These are phyloP conservation scores for Uropsilus gracilis DNA, from an alignment of 2,113 vertebrate genomes.

Conservation along the genomic window DNA sequence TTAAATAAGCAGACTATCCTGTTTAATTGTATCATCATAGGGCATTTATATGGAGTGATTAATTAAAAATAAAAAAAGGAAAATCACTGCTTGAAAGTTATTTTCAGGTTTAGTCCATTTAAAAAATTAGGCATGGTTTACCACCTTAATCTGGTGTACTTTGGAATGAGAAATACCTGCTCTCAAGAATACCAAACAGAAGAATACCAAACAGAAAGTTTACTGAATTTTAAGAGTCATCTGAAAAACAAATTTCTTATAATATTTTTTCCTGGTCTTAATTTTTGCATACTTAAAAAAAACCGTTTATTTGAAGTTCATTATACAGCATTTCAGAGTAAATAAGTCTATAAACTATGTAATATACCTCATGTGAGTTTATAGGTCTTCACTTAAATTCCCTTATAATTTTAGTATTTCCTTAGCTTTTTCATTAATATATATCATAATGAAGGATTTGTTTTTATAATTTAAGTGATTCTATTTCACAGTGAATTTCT, in stretches of 20 bases:
- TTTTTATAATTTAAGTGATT: slow-evolving; percentile 28
- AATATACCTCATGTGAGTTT: neutral
- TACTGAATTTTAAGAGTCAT: neutral
- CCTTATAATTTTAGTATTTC: slow-evolving; percentile 13
- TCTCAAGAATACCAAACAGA: neutral
- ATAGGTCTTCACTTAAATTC: neutral
- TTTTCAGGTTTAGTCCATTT: slow-evolving; percentile 31
- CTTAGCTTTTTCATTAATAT: neutral
- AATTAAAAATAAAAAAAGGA: neutral
- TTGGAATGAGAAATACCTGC: neutral
- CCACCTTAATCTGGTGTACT: neutral
- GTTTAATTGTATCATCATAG: neutral
- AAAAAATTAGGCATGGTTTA: neutral
- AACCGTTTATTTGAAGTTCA: neutral
- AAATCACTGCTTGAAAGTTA: slow-evolving; percentile 36
- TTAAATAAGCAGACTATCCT: neutral
- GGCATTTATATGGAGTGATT: neutral
- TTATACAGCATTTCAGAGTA: neutral
- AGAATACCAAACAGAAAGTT: slow-evolving; percentile 8
- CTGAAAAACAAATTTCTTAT: neutral
- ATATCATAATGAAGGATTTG: neutral
- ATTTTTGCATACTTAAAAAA: neutral
- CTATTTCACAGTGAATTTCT: slow-evolving; percentile 53
- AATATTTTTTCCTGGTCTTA: neutral
- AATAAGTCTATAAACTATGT: neutral